phyloP scores from a whole-genome alignment of 2,113 vertebrate genomes.

The Apteryx mantelli region DNA sequence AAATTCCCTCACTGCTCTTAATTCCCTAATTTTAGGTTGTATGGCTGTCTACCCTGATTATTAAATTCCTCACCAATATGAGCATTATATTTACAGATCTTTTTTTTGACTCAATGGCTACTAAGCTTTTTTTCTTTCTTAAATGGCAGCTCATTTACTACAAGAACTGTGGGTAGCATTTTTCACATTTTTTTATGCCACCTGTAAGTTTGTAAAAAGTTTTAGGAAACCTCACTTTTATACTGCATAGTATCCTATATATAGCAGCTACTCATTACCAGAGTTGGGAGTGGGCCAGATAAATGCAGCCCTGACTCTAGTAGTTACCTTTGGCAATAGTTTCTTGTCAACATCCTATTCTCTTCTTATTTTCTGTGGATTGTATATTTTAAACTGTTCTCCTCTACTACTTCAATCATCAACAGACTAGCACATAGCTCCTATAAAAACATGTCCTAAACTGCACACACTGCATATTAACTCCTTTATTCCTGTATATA shows the following conservation, averaged over 20 bases:
- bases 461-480: too few species aligned
- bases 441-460: not conserved
- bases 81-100: not conserved
- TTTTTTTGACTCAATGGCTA: not conserved
- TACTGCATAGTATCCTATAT: not conserved
- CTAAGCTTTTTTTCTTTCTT: not conserved
- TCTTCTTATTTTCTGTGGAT: not conserved
- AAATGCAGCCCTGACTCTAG: not conserved
- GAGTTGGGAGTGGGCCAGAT: not conserved
- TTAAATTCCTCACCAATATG: not conserved
- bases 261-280: not conserved
- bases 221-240: not conserved
- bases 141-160: not conserved
- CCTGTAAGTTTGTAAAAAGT: not conserved
- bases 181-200: not conserved
- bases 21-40: conserved; percentile 9
- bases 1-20: not conserved
- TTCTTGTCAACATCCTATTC: not conserved
- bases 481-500: not conserved
- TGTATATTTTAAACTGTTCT: not conserved
- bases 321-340: not conserved
- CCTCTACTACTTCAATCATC: not conserved
- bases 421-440: not conserved
- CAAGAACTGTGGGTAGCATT: not conserved
- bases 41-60: not conserved